These are phyloP conservation scores for Neosilurus hyrtlii DNA, from an alignment of 2,797 vertebrate species.

Conservation along the genomic window DNA sequence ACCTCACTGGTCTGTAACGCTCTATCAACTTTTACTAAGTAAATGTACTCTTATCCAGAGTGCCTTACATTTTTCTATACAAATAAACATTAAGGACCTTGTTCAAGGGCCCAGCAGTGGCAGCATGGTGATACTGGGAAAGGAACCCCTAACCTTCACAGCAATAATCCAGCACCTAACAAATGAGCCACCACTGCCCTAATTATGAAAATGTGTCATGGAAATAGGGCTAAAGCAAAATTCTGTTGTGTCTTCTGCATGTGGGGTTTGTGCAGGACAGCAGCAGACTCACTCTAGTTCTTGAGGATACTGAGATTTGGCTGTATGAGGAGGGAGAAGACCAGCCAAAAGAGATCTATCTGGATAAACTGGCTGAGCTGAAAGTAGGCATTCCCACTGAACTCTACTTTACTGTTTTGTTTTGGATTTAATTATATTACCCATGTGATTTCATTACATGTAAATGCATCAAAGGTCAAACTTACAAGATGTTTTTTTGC, in stretches of 20 bases:
- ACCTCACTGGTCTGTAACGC: not conserved
- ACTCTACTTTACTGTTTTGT: not conserved
- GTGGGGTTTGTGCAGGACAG: constrained; percentile 74
- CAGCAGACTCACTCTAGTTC: constrained; percentile 78
- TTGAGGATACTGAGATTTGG: constrained; percentile 94
- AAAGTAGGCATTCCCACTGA: constrained; percentile 69
- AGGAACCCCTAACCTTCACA: too few species aligned
- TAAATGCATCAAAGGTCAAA: not conserved
- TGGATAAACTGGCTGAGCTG: constrained; percentile 87
- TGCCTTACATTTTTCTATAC: too few species aligned
- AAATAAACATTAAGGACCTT: too few species aligned
- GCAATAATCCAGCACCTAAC: too few species aligned
- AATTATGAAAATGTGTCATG: too few species aligned
- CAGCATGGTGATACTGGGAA: too few species aligned
- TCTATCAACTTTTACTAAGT: not conserved
- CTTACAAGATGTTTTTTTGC: not conserved
- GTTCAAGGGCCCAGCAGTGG: too few species aligned
- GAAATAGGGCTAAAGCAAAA: not conserved
- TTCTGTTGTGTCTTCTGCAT: not conserved
- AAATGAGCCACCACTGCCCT: too few species aligned
- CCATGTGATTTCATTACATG: not conserved
- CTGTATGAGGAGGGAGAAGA: constrained; percentile 95
- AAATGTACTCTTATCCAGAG: too few species aligned
- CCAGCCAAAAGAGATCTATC: constrained; percentile 87
- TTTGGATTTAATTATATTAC: not conserved